Evolutionary conservation across 2,113 vertebrate species (phyloP).

Genomic region (Rhipidura dahli): DNA sequence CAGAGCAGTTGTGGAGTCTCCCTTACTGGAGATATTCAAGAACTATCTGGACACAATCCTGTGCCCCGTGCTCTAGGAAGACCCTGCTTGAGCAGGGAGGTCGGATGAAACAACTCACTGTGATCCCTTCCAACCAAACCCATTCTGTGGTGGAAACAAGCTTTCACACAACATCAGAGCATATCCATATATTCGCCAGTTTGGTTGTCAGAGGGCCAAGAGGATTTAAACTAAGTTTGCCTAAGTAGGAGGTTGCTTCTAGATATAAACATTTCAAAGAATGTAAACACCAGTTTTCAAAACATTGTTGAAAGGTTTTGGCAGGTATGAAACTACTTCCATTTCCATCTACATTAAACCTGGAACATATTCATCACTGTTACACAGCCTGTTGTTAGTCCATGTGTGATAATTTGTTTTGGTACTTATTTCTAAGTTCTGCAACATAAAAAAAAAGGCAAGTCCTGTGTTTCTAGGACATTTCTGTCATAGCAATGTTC

Average conservation of each 20-base stretch:
- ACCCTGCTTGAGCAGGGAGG: neutral
- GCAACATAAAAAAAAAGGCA: neutral
- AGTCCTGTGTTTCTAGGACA: neutral
- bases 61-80: neutral
- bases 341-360: neutral
- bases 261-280: neutral
- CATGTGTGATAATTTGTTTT: neutral
- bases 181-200: fast-evolving
- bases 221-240: neutral
- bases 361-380: neutral
- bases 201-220: neutral
- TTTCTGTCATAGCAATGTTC: neutral
- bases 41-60: neutral
- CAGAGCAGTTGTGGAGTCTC: neutral
- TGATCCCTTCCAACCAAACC: neutral
- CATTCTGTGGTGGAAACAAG: neutral
- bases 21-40: neutral
- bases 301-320: neutral
- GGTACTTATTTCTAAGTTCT: neutral
- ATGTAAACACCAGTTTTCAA: neutral
- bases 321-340: conserved; percentile 9
- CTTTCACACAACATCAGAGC: neutral
- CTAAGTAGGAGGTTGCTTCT: neutral
- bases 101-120: neutral
- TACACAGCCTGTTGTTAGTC: conserved; percentile 3